Conservation (phyloP, 2,797 vertebrate genomes). For the Cynodonichthys magdalenae region DNA sequence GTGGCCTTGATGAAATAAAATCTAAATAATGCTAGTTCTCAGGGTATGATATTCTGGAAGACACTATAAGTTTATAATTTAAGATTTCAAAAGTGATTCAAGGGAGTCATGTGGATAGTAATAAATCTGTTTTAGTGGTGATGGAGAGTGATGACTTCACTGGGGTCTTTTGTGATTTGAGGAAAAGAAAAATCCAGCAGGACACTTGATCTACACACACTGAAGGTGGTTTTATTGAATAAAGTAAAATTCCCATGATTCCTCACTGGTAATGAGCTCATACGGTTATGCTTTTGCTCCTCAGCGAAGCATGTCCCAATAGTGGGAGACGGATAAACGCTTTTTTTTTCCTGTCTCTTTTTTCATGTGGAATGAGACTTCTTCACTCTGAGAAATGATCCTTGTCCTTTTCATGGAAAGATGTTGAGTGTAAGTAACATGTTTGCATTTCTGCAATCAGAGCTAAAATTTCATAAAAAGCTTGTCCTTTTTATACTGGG, state of each 20-base stretch:
- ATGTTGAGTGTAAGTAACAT: conserved; percentile 15
- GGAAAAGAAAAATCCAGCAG: conserved; percentile 20
- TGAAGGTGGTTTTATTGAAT: conserved; percentile 22
- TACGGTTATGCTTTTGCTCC: conserved; percentile 40
- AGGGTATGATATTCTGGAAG: conserved; percentile 33
- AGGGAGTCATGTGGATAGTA: conserved; percentile 15
- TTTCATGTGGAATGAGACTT: conserved; percentile 40
- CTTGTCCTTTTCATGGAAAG: conserved; percentile 1
- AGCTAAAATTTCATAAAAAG: not conserved
- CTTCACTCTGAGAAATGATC: conserved; percentile 39
- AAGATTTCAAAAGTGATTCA: conserved; percentile 33
- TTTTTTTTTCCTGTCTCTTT: not conserved
- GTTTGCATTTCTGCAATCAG: conserved; percentile 16
- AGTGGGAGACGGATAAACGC: conserved; percentile 50
- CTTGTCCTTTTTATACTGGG: conserved; percentile 19
- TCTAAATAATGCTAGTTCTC: conserved; percentile 30
- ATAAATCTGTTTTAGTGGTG: conserved; percentile 39
- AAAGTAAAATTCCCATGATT: conserved; percentile 39
- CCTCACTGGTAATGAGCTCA: conserved; percentile 39
- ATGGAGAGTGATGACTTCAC: conserved; percentile 35
- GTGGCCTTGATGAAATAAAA: conserved; percentile 40
- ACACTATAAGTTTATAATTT: conserved; percentile 25
- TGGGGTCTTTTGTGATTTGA: conserved; percentile 20
- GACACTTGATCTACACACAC: conserved; percentile 8
- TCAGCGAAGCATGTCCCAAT: conserved; percentile 39